Conservation (phyloP, 1,140 invertebrate genomes). For the Triops longicaudatus region DNA sequence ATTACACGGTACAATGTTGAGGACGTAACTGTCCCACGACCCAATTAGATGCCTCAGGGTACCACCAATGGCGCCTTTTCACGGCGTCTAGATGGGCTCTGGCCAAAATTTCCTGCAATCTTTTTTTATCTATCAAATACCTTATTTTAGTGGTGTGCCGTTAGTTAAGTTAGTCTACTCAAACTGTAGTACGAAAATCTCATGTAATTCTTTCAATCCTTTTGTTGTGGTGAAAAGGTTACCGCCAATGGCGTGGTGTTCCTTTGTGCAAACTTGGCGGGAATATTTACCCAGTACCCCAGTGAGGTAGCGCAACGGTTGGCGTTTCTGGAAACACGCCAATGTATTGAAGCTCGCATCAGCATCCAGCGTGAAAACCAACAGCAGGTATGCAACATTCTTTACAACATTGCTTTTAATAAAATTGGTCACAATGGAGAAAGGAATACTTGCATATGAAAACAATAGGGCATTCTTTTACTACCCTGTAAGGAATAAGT, state of each 20-base stretch:
- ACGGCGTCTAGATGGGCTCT: background rate
- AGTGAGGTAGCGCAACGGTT: constrained; percentile 81
- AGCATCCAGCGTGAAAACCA: constrained; percentile 90
- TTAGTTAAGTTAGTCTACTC: background rate
- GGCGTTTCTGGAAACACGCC: constrained; percentile 87
- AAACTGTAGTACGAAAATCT: background rate
- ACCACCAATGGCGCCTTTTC: background rate
- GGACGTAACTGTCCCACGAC: background rate
- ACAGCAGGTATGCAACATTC: constrained; percentile 66
- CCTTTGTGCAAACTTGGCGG: constrained; percentile 71
- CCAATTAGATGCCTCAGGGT: background rate
- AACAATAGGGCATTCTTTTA: background rate
- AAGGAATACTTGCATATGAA: background rate
- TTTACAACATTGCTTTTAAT: background rate
- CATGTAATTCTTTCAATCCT: background rate
- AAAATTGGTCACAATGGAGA: background rate
- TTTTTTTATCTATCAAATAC: too few relatives aligned
- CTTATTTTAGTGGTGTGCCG: background rate
- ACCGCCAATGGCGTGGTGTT: constrained; percentile 59
- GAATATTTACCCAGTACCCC: constrained; percentile 84
- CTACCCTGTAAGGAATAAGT: background rate
- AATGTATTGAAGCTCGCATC: constrained; percentile 84
- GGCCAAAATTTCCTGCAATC: background rate
- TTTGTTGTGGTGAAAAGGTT: constrained; percentile 38
- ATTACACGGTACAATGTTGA: background rate